Conservation (phyloP, 2,888 invertebrate species). For the Patella depressa region DNA sequence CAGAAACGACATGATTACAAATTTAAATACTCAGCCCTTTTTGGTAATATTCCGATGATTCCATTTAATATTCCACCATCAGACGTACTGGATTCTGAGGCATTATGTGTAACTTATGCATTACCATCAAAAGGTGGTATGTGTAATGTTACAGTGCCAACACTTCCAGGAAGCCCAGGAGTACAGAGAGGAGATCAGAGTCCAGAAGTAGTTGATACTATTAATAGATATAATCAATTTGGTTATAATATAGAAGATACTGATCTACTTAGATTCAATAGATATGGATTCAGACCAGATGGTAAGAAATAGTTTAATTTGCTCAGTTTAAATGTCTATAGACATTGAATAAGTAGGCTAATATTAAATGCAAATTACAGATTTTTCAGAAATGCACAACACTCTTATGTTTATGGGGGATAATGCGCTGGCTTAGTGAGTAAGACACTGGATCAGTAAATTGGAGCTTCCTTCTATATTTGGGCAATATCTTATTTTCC, state of each 20-base stretch:
- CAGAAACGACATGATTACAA: constrained; percentile 58
- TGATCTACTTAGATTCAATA: constrained; percentile 58
- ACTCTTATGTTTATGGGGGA: too few species aligned
- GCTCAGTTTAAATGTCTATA: not conserved
- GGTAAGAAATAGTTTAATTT: constrained; percentile 42
- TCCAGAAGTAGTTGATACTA: constrained; percentile 34
- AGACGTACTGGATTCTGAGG: constrained; percentile 54
- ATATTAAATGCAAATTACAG: too few species aligned
- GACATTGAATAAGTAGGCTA: not conserved
- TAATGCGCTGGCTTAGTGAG: too few species aligned
- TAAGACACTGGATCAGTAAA: too few species aligned
- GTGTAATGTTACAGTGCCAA: constrained; percentile 46
- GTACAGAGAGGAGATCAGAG: constrained; percentile 44
- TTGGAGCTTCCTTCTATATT: not conserved
- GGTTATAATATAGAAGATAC: constrained; percentile 59
- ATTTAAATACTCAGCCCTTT: constrained; percentile 59
- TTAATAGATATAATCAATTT: constrained; percentile 49
- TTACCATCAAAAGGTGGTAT: constrained; percentile 53
- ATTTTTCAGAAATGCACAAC: too few species aligned
- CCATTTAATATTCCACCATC: constrained; percentile 62
- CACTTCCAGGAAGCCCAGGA: constrained; percentile 12
- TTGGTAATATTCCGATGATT: constrained; percentile 61
- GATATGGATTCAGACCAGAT: constrained; percentile 52
- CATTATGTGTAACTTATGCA: constrained; percentile 58
- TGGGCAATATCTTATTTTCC: too few species aligned